Evolutionary conservation across 2,113 vertebrate genomes (phyloP).

Genomic region (Sorex fumeus): DNA sequence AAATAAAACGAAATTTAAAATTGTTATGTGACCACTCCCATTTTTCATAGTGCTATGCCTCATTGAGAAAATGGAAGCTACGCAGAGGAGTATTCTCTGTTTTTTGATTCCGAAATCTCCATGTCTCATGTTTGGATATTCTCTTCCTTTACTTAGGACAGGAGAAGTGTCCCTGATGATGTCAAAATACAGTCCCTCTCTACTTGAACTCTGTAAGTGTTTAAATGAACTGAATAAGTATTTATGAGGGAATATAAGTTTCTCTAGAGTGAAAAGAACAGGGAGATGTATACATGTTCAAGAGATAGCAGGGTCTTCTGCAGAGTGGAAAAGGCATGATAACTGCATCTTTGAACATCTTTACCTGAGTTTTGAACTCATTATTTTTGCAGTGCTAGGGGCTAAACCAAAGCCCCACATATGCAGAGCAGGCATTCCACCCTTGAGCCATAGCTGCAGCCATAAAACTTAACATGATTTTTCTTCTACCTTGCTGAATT

Average conservation of each 20-base stretch:
- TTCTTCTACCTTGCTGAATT: not conserved
- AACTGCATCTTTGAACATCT: not conserved
- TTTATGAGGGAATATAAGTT: no score
- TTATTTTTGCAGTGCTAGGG: no score
- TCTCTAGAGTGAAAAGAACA: no score
- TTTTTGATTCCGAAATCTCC: not conserved
- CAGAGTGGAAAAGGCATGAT: not conserved
- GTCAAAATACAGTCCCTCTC: not conserved
- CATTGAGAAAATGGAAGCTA: slow-evolving; percentile 15
- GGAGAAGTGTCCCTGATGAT: not conserved
- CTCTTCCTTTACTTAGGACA: not conserved
- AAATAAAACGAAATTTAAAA: no score
- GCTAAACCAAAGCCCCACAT: no score
- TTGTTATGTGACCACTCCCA: no score
- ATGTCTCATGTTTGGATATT: not conserved
- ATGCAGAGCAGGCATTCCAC: no score
- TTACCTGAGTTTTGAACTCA: not conserved
- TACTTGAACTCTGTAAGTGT: not conserved
- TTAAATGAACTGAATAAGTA: no score
- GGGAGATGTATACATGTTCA: no score
- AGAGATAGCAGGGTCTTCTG: no score
- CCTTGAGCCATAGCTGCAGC: no score
- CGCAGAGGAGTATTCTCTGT: not conserved
- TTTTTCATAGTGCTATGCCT: not conserved
- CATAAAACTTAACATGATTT: not conserved